These are phyloP conservation scores for Clarias gariepinus DNA, from an alignment of 2,113 vertebrate species.

Conservation along the genomic window DNA sequence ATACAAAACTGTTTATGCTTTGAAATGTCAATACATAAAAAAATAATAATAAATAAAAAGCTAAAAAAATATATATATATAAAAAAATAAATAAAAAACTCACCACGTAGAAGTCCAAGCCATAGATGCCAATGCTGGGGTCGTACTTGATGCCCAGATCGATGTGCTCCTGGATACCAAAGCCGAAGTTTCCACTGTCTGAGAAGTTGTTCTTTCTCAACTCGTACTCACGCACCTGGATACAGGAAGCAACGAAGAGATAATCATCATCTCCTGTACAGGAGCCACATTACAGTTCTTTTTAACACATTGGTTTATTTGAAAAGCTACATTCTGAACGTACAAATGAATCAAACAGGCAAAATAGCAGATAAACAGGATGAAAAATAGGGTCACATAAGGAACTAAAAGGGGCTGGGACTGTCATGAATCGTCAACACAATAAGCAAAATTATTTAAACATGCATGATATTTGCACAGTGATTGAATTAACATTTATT, in stretches of 20 bases:
- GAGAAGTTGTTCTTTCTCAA: slow-evolving; percentile 98
- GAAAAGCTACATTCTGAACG: background rate
- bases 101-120: slow-evolving; percentile 98
- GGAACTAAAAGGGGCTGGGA: background rate
- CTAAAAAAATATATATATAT: too few relatives aligned
- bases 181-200: slow-evolving; percentile 96
- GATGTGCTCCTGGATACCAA: slow-evolving; percentile 98
- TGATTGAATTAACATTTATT: background rate
- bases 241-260: background rate
- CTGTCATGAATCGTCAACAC: background rate
- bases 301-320: background rate
- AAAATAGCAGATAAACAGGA: background rate
- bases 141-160: slow-evolving; percentile 98
- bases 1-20: too few relatives aligned
- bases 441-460: background rate
- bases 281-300: background rate
- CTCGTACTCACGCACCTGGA: slow-evolving; percentile 95
- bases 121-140: slow-evolving; percentile 97
- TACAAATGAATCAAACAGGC: background rate
- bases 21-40: too few relatives aligned
- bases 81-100: slow-evolving; percentile 47
- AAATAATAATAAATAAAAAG: too few relatives aligned
- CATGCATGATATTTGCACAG: background rate
- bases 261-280: background rate
- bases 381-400: background rate